Percentiles rank a stretch among this genome's conserved stretches.
Evolutionary conservation across 2,797 vertebrate genomes (phyloP).

Genomic region (Pseudochromis fuscus): DNA sequence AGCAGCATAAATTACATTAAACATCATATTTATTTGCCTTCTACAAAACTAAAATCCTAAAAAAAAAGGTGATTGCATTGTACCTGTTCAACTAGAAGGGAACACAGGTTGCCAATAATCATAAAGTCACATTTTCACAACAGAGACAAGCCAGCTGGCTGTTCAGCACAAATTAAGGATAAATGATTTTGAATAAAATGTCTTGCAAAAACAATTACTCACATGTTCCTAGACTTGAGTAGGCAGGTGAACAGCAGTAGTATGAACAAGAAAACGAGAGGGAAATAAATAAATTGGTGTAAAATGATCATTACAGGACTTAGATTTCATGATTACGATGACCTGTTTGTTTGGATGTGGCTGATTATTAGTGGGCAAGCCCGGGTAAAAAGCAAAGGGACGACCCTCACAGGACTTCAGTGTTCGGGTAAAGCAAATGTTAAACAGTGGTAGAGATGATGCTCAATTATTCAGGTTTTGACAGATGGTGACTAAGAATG

Average conservation of each 20-base stretch:
- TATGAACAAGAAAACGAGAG: background rate
- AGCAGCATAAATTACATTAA: too few relatives aligned
- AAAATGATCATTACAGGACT: background rate
- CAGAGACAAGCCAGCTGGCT: background rate
- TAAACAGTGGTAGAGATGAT: conserved; percentile 50
- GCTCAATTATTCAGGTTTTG: conserved; percentile 66
- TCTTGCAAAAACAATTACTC: conserved; percentile 1
- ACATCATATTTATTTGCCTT: too few relatives aligned
- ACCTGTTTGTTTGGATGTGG: conserved; percentile 31
- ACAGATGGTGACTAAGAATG: conserved; percentile 68
- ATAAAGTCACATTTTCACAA: background rate
- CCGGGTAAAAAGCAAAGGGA: conserved; percentile 35
- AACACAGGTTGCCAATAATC: background rate
- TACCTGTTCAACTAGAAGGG: too few relatives aligned
- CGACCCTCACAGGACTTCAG: conserved; percentile 31
- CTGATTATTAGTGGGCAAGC: conserved; percentile 25
- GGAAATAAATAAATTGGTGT: background rate
- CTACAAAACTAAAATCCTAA: too few relatives aligned
- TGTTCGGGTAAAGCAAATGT: conserved; percentile 51
- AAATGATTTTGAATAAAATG: conserved; percentile 11
- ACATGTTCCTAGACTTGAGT: background rate
- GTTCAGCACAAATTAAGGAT: conserved; percentile 10
- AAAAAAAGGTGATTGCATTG: too few relatives aligned
- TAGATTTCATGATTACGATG: conserved; percentile 16
- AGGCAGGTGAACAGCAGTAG: background rate